These are phyloP conservation scores for Bubo bubo DNA, from an alignment of 2,113 vertebrate genomes.

Conservation along the genomic window DNA sequence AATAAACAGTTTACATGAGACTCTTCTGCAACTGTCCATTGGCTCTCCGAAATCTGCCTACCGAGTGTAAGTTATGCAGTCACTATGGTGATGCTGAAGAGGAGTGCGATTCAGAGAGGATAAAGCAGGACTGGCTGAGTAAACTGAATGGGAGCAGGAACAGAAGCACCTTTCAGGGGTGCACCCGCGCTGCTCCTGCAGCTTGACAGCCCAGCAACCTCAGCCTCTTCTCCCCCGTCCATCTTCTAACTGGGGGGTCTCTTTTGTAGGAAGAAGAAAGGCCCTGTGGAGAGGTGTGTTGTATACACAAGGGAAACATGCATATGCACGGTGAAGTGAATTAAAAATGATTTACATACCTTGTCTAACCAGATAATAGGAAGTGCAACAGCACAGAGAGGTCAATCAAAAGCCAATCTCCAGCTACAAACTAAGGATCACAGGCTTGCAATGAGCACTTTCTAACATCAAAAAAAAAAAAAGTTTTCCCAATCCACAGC, in stretches of 20 bases:
- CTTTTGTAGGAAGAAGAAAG: not conserved
- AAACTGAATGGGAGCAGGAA: not conserved
- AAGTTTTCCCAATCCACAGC: not conserved
- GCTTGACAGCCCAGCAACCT: not conserved
- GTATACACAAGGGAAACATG: accelerated
- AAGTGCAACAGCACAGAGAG: not conserved
- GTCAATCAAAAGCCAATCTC: not conserved
- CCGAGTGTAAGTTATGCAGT: not conserved
- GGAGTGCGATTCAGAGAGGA: not conserved
- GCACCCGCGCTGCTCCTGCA: accelerated
- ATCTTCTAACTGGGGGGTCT: not conserved
- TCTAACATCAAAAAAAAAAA: not conserved
- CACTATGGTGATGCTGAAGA: not conserved
- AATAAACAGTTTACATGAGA: not conserved
- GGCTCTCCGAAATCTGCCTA: not conserved
- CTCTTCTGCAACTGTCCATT: not conserved
- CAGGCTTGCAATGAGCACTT: not conserved
- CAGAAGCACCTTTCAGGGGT: not conserved
- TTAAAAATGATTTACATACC: not conserved
- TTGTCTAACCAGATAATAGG: not conserved
- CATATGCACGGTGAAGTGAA: not conserved
- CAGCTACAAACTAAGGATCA: not conserved
- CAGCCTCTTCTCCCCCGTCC: not conserved
- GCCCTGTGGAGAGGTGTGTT: not conserved
- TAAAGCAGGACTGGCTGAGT: not conserved